These are phyloP conservation scores for Brassicogethes aeneus DNA, from an alignment of 2,888 invertebrate genomes.

Conservation along the genomic window DNA sequence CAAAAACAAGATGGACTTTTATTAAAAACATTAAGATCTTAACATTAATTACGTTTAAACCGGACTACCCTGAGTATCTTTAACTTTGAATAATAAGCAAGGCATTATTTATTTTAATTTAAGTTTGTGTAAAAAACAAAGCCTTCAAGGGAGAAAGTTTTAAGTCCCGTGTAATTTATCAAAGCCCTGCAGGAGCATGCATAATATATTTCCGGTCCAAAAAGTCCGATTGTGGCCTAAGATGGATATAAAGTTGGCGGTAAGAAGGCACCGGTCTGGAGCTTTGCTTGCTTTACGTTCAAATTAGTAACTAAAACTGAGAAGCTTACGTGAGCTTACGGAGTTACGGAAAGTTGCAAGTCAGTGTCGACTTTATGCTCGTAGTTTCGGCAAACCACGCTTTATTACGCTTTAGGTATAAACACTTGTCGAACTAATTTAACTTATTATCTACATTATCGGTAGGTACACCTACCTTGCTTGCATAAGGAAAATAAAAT, in stretches of 20 bases:
- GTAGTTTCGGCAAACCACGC: slow-evolving; percentile 25
- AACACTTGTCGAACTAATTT: slow-evolving; percentile 32
- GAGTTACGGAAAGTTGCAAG: slow-evolving; percentile 32
- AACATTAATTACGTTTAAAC: too few species aligned
- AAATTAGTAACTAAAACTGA: slow-evolving; percentile 33
- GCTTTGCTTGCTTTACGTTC: slow-evolving; percentile 32
- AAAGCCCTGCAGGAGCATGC: slow-evolving; percentile 1
- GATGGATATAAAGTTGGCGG: slow-evolving; percentile 26
- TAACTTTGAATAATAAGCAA: too few species aligned
- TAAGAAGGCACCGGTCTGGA: slow-evolving; percentile 25
- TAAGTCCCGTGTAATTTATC: too few species aligned
- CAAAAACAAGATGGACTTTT: too few species aligned
- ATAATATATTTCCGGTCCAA: slow-evolving; percentile 6
- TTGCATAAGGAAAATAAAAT: background rate
- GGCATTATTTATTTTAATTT: too few species aligned
- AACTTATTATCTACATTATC: slow-evolving; percentile 20
- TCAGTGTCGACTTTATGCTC: slow-evolving; percentile 27
- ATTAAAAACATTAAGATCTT: too few species aligned
- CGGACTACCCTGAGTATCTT: too few species aligned
- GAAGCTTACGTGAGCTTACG: slow-evolving; percentile 32
- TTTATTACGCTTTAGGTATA: slow-evolving; percentile 25
- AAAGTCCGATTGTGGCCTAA: slow-evolving; percentile 17
- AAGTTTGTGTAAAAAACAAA: too few species aligned
- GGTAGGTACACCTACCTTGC: background rate
- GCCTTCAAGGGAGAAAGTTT: too few species aligned